These are phyloP conservation scores for Mylabris sibirica DNA, from an alignment of 2,888 invertebrate genomes.

Conservation along the genomic window DNA sequence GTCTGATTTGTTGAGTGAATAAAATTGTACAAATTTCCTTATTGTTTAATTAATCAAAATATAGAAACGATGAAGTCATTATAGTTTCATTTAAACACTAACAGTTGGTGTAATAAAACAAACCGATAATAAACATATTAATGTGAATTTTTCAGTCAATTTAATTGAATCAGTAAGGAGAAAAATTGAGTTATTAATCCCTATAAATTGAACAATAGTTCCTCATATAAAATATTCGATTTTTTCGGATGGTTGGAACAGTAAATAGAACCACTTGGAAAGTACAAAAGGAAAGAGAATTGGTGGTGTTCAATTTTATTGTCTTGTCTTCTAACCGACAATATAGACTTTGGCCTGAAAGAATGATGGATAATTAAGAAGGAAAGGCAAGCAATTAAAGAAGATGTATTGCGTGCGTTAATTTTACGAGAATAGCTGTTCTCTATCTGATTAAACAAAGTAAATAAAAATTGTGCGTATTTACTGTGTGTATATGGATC, in stretches of 20 bases:
- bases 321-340: neutral
- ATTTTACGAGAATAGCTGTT: slow-evolving; percentile 1
- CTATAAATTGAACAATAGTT: neutral
- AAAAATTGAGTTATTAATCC: too few relatives aligned
- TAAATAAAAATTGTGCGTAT: neutral
- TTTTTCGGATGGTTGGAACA: neutral
- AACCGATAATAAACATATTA: neutral
- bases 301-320: neutral
- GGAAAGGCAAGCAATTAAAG: slow-evolving; percentile 26
- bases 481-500: too few relatives aligned
- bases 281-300: neutral
- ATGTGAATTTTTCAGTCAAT: neutral
- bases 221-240: neutral
- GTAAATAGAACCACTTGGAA: neutral
- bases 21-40: neutral
- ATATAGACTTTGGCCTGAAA: slow-evolving; percentile 2
- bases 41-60: neutral
- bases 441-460: neutral
- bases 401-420: slow-evolving; percentile 21
- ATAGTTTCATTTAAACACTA: neutral
- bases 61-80: neutral
- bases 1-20: neutral
- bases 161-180: too few relatives aligned
- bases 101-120: neutral
- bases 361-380: slow-evolving; percentile 30